Evolutionary conservation across 1,140 invertebrate genomes (phyloP).

Genomic region (Campoletis sonorensis): DNA sequence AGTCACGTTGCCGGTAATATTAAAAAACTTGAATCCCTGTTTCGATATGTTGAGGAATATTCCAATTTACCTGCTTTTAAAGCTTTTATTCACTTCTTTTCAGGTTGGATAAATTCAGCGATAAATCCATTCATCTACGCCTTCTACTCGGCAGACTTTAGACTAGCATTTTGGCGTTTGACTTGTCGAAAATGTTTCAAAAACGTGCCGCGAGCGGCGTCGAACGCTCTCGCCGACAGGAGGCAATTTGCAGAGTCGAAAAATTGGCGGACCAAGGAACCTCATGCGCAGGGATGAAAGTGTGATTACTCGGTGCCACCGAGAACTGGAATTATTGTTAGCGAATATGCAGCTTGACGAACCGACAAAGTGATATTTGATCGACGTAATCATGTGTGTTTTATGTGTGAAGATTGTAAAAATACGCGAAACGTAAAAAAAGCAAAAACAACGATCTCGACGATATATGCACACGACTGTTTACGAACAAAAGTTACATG

Average conservation of each 20-base stretch:
- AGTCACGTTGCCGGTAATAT: too few relatives aligned
- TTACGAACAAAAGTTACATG: background rate
- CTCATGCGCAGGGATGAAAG: conserved; percentile 57
- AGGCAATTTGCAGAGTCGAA: conserved; percentile 49
- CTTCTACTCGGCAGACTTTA: conserved; percentile 90
- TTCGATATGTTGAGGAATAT: background rate
- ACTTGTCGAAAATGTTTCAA: conserved; percentile 74
- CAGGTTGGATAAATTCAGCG: conserved; percentile 92
- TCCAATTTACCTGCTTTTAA: background rate
- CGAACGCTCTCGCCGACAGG: conserved; percentile 52
- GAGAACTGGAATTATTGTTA: background rate
- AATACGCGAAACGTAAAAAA: background rate
- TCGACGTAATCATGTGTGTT: background rate
- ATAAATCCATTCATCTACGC: conserved; percentile 93
- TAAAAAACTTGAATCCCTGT: too few relatives aligned
- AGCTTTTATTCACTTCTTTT: conserved; percentile 30
- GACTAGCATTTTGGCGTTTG: conserved; percentile 88
- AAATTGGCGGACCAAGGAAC: conserved; percentile 56
- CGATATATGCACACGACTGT: background rate
- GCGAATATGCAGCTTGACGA: conserved; percentile 25
- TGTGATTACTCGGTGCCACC: background rate
- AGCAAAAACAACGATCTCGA: background rate
- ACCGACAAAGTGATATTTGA: background rate
- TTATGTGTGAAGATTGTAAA: background rate
- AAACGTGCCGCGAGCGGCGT: conserved; percentile 49